Conservation (phyloP, 2,113 vertebrate species). For the Thermophis baileyi region DNA sequence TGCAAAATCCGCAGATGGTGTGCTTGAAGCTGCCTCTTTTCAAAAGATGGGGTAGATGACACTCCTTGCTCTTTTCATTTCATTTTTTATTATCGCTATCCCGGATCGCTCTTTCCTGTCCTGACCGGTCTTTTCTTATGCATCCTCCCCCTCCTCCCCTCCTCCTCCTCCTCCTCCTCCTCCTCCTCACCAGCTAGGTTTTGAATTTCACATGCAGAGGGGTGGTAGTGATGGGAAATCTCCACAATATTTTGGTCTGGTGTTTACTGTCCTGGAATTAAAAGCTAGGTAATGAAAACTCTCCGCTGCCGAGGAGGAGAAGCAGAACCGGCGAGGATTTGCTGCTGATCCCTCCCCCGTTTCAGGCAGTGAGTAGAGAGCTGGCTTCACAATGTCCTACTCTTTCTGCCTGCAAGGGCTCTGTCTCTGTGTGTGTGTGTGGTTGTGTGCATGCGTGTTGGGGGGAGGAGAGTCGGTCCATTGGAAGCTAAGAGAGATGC, state of each 20-base stretch:
- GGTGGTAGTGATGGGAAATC: conserved; percentile 20
- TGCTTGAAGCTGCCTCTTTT: not conserved
- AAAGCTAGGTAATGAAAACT: not conserved
- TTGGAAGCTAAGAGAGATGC: not conserved
- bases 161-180: too few species aligned
- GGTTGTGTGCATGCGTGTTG: not conserved
- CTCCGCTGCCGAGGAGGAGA: not conserved
- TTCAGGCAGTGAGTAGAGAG: conserved; percentile 1
- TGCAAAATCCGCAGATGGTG: not conserved
- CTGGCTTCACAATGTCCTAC: not conserved
- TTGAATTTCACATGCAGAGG: conserved; percentile 32
- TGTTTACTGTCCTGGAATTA: conserved; percentile 26
- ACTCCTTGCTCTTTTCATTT: not conserved
- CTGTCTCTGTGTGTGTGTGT: not conserved
- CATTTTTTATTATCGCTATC: not conserved
- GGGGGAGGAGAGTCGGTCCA: not conserved
- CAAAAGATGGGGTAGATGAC: not conserved
- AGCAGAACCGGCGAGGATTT: not conserved
- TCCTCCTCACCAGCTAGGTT: conserved; percentile 20
- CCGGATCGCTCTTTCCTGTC: accelerated
- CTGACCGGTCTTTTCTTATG: not conserved
- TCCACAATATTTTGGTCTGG: conserved; percentile 18
- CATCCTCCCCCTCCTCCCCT: not conserved
- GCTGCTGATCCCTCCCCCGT: not conserved
- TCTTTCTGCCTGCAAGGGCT: not conserved